Base-by-base conservation (phyloP, 2,888 invertebrate species). In the Hylaea fasciaria region DNA sequence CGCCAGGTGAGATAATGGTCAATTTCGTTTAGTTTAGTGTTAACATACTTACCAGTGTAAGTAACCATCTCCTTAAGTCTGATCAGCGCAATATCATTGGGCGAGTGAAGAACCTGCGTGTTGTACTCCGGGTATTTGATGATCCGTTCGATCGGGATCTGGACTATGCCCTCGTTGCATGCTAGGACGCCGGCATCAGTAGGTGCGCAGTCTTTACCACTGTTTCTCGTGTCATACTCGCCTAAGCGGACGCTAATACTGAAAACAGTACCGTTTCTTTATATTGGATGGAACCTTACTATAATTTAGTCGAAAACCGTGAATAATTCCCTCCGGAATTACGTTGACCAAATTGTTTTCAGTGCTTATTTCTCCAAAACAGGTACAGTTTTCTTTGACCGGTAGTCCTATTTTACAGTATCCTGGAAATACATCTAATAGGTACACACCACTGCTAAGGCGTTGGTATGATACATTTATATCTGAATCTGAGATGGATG, bases 71-170 rank as follows among this genome's bases (percentile, higher is more conserved):
- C 74, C 44, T 73, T 77, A 39, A 93, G 68, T 53, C 89, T 82
- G 37, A 93, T 77, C 28, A 94, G 70, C 0, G 89, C 93, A 32
- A 94, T 92, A 67, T 94, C 94, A 54, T 87, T 66, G 47, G 74
- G 76, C 47, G 75, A 73, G 17, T 72, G 61, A 2, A 29, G 9
- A 16, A 68, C 66, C 3, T 14, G 57, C 0, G 77, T 76, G 13
- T 82, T 73, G 76, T 93, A 93, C 0, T 81, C 74, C 0, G 82
- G 81, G 67, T 93, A 93, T 0, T 87, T 72, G 45, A 89, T 86
- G 22, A 77, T 77, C 37, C 80, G 73, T 50, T 85, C 86, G 1
- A 92, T 86, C 16, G 80, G 76, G 13, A 92, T 78, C 14, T 78
- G 78, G 57, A 87, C 71, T 0, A 82, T 80, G 9, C 83, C 83